These are phyloP conservation scores for Enteromius unitaeniatus DNA, from an alignment of 2,797 vertebrate genomes.

Conservation along the genomic window DNA sequence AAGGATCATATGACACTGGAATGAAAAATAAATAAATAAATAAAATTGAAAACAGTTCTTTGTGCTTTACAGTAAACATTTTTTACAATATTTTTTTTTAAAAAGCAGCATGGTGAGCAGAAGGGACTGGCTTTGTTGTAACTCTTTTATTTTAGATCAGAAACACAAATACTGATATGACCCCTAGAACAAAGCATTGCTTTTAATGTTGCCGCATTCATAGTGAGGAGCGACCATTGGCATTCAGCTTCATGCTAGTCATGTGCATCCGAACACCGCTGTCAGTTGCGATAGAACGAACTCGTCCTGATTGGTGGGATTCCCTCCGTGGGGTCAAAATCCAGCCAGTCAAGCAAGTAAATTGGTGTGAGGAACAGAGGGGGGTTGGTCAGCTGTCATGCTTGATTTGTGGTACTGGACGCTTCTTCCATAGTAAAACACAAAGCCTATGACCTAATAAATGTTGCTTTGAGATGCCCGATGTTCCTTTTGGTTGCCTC, in stretches of 20 bases:
- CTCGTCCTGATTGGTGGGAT: background rate
- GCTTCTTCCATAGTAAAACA: background rate
- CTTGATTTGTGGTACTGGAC: conserved; percentile 25
- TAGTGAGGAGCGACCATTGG: background rate
- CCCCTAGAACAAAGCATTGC: conserved; percentile 4
- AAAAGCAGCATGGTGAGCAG: background rate
- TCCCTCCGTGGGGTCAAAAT: conserved; percentile 19
- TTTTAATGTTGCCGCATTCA: background rate
- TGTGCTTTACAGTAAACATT: background rate
- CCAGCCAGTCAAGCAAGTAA: conserved; percentile 27
- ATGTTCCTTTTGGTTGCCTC: conserved; percentile 8
- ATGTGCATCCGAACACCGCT: conserved; percentile 24
- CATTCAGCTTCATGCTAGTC: conserved; percentile 30
- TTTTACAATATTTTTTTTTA: background rate
- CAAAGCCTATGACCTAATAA: conserved; percentile 19
- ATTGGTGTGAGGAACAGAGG: conserved; percentile 35
- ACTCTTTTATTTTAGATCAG: background rate
- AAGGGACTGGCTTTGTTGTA: background rate
- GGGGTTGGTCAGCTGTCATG: conserved; percentile 15
- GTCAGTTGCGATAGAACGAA: conserved; percentile 12
- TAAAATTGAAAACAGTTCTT: background rate
- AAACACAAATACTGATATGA: background rate
- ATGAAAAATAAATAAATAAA: background rate
- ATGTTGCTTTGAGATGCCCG: background rate
- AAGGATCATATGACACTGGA: background rate